Conservation (phyloP, 2,888 invertebrate genomes). For the Xestia xanthographa region DNA sequence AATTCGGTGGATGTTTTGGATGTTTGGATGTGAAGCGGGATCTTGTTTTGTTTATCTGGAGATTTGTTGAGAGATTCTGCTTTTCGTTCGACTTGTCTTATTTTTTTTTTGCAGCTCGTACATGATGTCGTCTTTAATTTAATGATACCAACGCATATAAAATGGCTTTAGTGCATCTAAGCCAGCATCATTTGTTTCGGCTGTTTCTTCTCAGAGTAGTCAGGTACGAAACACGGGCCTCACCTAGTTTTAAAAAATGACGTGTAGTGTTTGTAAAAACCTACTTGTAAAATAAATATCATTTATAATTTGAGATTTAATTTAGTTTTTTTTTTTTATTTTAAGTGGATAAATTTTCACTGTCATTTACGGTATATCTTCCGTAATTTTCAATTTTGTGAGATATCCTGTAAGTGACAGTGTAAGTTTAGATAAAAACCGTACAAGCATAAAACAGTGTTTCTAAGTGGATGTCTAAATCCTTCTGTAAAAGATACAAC, state of each 20-base stretch:
- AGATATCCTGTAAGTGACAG: too few relatives aligned
- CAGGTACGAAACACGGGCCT: too few relatives aligned
- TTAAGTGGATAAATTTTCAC: too few relatives aligned
- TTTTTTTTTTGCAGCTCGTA: not conserved
- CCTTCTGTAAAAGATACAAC: not conserved
- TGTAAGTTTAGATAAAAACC: not conserved
- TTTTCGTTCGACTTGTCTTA: slow-evolving; percentile 1
- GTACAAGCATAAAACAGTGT: not conserved
- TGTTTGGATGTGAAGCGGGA: slow-evolving; percentile 43
- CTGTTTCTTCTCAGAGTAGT: too few relatives aligned
- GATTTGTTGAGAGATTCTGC: slow-evolving; percentile 11
- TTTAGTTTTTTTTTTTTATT: too few relatives aligned
- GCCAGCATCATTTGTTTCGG: too few relatives aligned
- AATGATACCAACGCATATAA: not conserved
- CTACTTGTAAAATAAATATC: too few relatives aligned
- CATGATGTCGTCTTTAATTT: not conserved
- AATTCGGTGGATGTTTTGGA: slow-evolving; percentile 60
- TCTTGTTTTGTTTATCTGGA: slow-evolving; percentile 47
- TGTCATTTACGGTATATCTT: too few relatives aligned
- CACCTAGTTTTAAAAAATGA: too few relatives aligned
- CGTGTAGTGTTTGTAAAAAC: too few relatives aligned
- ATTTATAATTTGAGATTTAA: too few relatives aligned
- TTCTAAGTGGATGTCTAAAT: not conserved
- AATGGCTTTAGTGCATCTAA: not conserved
- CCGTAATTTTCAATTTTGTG: too few relatives aligned